Conservation (phyloP, 2,113 vertebrate genomes). For the Globicephala melas region DNA sequence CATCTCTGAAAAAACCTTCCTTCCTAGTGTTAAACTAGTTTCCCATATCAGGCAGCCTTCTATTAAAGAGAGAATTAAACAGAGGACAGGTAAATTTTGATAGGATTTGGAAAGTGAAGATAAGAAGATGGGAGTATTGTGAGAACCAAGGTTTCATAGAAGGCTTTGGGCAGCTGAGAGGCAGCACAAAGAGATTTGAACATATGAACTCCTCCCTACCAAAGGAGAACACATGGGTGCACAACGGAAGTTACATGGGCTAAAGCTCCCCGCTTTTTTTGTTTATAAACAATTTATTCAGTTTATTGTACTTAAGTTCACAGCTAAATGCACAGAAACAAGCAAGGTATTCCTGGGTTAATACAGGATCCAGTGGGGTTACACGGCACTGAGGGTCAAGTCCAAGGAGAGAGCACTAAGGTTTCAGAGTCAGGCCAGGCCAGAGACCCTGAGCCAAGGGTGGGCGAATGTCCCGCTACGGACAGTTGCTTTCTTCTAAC, state of each 20-base stretch:
- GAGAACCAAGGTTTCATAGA: not conserved
- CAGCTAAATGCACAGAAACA: conserved; percentile 39
- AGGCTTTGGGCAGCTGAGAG: not conserved
- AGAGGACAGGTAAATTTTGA: not conserved
- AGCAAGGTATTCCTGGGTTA: conserved; percentile 54
- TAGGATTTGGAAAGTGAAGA: not conserved
- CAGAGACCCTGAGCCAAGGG: not conserved
- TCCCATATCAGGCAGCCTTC: not conserved
- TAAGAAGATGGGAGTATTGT: not conserved
- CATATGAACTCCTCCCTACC: not conserved
- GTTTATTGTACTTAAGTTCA: not conserved
- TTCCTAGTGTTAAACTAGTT: not conserved
- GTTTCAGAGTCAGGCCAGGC: not conserved
- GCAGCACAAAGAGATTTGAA: not conserved
- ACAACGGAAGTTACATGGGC: not conserved
- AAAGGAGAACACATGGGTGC: not conserved
- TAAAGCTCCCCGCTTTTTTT: not conserved
- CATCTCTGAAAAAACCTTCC: not conserved
- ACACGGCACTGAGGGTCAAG: not conserved
- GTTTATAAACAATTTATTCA: conserved; percentile 66
- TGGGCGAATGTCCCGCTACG: fast-evolving
- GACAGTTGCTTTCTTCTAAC: not conserved
- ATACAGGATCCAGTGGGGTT: not conserved
- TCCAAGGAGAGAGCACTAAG: conserved; percentile 36
- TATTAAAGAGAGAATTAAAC: not conserved